Evolutionary conservation across 1,140 invertebrate species (phyloP).

Genomic region (Procambarus clarkii): DNA sequence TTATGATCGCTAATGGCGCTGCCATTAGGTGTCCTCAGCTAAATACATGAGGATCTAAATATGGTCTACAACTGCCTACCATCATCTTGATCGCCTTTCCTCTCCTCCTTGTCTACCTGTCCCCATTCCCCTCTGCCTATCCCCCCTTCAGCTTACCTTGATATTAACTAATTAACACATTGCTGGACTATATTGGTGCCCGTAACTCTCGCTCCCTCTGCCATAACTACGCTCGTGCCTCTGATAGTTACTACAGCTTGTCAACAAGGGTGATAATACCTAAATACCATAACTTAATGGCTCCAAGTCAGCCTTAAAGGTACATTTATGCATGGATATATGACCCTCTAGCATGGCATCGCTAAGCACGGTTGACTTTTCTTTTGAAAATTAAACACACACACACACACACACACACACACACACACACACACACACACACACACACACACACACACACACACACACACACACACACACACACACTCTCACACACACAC

Average conservation of each 20-base stretch:
- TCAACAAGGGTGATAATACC: constrained; percentile 47
- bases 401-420: not conserved
- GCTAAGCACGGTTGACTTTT: not conserved
- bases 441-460: not conserved
- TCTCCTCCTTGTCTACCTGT: not conserved
- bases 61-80: not conserved
- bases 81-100: not conserved
- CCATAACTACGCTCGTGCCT: not conserved
- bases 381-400: not conserved
- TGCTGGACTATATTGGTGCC: not conserved
- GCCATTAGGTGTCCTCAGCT: not conserved
- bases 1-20: not conserved
- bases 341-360: constrained; percentile 27
- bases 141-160: constrained; percentile 4
- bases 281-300: constrained; percentile 24
- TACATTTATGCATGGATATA: constrained; percentile 30
- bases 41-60: not conserved
- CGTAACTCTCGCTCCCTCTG: not conserved
- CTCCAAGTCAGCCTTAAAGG: constrained; percentile 27
- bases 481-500: not conserved
- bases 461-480: not conserved
- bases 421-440: not conserved
- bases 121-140: constrained; percentile 15
- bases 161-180: not conserved
- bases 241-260: constrained; percentile 5